phyloP scores from a whole-genome alignment of 2,797 vertebrate genomes.

The Bradypodion ventrale region DNA sequence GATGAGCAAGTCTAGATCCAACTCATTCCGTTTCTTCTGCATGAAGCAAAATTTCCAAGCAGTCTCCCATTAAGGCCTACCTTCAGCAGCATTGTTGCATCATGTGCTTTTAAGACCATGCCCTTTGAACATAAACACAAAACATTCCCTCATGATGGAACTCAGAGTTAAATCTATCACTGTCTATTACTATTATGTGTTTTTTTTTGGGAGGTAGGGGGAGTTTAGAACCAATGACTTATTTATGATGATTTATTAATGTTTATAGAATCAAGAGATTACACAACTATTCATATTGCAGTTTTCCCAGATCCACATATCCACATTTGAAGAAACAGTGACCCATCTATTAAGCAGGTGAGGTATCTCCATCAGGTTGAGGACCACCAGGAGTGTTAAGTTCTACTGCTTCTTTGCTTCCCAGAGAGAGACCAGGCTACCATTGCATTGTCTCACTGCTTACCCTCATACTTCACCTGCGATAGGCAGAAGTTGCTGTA shows the following conservation, averaged over 20 bases:
- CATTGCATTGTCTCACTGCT: too few relatives aligned
- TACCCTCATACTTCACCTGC: too few relatives aligned
- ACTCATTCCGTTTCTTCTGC: neutral
- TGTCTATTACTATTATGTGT: neutral
- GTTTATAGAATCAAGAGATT: neutral
- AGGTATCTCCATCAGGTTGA: too few relatives aligned
- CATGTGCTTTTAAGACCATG: too few relatives aligned
- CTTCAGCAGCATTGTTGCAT: neutral
- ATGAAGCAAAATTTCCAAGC: neutral
- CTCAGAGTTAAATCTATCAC: too few relatives aligned
- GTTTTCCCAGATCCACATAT: neutral
- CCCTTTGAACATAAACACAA: too few relatives aligned
- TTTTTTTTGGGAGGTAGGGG: neutral
- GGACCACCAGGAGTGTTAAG: too few relatives aligned
- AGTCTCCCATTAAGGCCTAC: neutral
- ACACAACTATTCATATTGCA: neutral
- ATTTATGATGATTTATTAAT: neutral
- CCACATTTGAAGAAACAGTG: neutral
- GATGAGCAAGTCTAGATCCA: neutral
- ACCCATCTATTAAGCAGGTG: too few relatives aligned
- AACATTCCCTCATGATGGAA: too few relatives aligned
- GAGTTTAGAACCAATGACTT: neutral
- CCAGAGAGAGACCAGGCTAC: too few relatives aligned
- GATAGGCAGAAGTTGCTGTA: too few relatives aligned
- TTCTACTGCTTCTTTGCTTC: too few relatives aligned